phyloP scores from a whole-genome alignment of 2,113 vertebrate species.

The Ochotona princeps region DNA sequence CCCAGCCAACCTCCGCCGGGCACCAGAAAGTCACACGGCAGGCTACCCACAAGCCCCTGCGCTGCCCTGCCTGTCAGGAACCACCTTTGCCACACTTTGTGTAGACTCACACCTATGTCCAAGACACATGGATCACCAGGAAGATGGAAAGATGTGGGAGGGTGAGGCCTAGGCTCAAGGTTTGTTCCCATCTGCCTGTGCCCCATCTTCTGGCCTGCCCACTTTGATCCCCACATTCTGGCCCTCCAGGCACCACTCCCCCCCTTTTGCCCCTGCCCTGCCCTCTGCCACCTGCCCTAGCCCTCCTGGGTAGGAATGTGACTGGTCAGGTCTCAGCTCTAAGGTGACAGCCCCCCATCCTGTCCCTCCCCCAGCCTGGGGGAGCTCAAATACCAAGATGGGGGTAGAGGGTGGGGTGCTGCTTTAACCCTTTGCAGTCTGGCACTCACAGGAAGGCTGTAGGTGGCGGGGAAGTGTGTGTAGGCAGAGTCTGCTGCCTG shows the following conservation, averaged over 20 bases:
- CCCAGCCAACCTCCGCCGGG: constrained; percentile 42
- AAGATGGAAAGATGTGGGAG: constrained; percentile 1
- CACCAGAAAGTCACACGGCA: constrained; percentile 67
- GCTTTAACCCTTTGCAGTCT: constrained; percentile 70
- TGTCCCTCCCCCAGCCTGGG: constrained; percentile 56
- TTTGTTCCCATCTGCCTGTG: background rate
- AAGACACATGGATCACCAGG: background rate
- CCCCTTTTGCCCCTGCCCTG: constrained; percentile 28
- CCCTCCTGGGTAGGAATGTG: constrained; percentile 82
- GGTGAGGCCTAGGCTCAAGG: constrained; percentile 47
- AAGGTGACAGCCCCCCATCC: constrained; percentile 66
- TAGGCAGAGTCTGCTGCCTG: background rate
- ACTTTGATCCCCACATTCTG: background rate
- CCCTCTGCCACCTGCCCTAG: constrained; percentile 54
- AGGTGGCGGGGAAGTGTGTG: background rate
- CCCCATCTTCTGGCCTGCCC: background rate
- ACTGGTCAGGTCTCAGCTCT: constrained; percentile 80
- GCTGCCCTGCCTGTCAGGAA: constrained; percentile 34
- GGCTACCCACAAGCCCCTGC: constrained; percentile 56
- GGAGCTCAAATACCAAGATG: constrained; percentile 73
- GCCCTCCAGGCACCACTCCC: background rate
- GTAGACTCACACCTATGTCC: constrained; percentile 54
- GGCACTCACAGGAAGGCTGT: background rate
- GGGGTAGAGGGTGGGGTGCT: background rate
- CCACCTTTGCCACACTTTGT: constrained; percentile 52